Percentiles rank a stretch among this genome's conserved stretches.
Conservation (phyloP, 2,113 vertebrate genomes). For the Hemibagrus wyckioides region DNA sequence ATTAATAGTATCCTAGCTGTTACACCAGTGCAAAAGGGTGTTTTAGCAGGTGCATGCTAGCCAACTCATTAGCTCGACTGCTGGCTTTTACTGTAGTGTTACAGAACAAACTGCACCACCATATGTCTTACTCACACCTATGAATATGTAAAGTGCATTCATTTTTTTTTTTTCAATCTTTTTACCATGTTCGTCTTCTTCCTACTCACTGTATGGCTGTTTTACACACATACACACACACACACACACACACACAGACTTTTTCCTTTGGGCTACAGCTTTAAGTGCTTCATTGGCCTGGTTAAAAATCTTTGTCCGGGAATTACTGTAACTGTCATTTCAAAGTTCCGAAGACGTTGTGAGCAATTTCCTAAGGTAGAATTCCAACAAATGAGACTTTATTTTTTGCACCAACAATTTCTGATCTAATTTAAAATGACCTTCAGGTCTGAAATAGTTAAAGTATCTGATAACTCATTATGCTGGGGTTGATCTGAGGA, state of each 20-base stretch:
- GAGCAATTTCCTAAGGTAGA: slow-evolving; percentile 10
- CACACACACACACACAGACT: neutral
- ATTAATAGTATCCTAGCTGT: slow-evolving; percentile 10
- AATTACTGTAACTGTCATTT: slow-evolving; percentile 33
- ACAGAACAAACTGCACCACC: slow-evolving; percentile 1
- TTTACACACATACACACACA: neutral
- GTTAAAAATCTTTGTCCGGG: slow-evolving; percentile 19
- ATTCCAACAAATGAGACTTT: slow-evolving; percentile 20
- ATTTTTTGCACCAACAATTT: slow-evolving; percentile 26
- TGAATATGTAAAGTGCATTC: slow-evolving; percentile 2
- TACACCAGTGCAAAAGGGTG: neutral
- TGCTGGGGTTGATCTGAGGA: slow-evolving; percentile 13
- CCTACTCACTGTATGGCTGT: neutral
- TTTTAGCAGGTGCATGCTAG: slow-evolving; percentile 27
- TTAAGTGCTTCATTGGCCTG: slow-evolving; percentile 27
- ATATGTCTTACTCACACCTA: neutral
- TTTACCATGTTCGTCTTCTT: neutral
- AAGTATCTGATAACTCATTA: slow-evolving; percentile 39
- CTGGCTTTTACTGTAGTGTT: slow-evolving; percentile 14
- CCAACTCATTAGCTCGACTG: slow-evolving; percentile 28
- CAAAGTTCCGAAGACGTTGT: slow-evolving; percentile 10
- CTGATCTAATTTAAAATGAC: slow-evolving; percentile 30
- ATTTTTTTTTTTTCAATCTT: slow-evolving; percentile 13
- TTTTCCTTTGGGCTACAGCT: neutral
- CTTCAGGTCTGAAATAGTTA: slow-evolving; percentile 22